phyloP scores from a whole-genome alignment of 2,797 vertebrate species.

The Pteronotus mesoamericanus region DNA sequence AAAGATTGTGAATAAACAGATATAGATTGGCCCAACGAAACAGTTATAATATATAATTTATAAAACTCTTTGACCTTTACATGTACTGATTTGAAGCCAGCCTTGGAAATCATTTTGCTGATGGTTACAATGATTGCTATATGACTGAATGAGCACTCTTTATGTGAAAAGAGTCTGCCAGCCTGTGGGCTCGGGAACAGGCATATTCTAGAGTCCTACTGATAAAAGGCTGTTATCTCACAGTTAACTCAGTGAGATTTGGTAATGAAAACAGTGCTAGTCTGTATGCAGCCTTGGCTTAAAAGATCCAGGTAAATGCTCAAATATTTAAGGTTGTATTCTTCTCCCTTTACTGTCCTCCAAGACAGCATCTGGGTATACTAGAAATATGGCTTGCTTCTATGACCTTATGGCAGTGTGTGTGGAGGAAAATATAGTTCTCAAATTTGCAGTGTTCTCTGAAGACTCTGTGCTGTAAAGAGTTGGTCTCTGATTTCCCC shows the following conservation, averaged over 20 bases:
- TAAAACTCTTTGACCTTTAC: slow-evolving; percentile 4
- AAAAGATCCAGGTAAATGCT: not conserved
- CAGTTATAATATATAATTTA: not conserved
- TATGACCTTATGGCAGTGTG: not conserved
- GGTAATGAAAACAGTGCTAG: not conserved
- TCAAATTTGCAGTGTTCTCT: not conserved
- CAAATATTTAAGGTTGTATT: not conserved
- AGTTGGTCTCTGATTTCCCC: not conserved
- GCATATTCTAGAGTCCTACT: not conserved
- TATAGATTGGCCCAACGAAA: not conserved
- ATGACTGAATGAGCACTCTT: not conserved
- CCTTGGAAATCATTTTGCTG: not conserved
- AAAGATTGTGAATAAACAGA: slow-evolving; percentile 17
- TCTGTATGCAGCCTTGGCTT: not conserved
- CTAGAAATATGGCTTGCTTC: not conserved
- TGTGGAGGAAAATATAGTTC: not conserved
- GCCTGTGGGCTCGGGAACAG: not conserved
- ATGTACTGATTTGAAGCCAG: not conserved
- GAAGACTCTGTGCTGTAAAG: not conserved
- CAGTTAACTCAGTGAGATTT: not conserved
- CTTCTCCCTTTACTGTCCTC: not conserved
- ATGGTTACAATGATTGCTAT: not conserved
- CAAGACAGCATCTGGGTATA: not conserved
- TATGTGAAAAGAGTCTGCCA: not conserved
- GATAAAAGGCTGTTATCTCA: too few relatives aligned